Conservation (phyloP, 1,140 invertebrate genomes). For the Brachystomella parvula region DNA sequence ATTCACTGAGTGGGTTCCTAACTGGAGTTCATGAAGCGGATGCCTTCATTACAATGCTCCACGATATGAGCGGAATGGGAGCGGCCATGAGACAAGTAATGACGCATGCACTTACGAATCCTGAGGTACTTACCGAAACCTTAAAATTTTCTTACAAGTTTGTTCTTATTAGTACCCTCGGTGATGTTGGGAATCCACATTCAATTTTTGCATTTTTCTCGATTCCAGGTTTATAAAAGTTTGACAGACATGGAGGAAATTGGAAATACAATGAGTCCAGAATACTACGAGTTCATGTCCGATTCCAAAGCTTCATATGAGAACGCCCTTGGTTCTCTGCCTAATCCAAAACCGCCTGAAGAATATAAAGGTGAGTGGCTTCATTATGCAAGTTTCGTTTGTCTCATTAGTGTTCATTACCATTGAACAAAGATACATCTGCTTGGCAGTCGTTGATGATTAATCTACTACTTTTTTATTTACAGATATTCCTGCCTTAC, state of each 20-base stretch:
- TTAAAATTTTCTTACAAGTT: conserved; percentile 41
- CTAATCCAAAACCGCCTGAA: conserved; percentile 70
- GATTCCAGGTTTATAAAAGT: conserved; percentile 43
- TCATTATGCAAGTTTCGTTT: background rate
- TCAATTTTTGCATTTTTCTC: background rate
- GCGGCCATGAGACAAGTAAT: conserved; percentile 87
- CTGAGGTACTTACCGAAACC: conserved; percentile 55
- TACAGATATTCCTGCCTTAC: conserved; percentile 69
- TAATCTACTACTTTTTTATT: conserved; percentile 34
- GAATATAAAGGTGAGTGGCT: conserved; percentile 55
- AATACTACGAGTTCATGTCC: conserved; percentile 55
- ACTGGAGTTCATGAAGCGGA: conserved; percentile 70
- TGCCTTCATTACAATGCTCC: conserved; percentile 74
- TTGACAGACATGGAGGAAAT: conserved; percentile 40
- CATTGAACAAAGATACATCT: no score
- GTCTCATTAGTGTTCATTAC: background rate
- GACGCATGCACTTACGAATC: conserved; percentile 78
- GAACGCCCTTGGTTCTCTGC: conserved; percentile 65
- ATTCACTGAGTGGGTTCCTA: conserved; percentile 36
- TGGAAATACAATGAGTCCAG: conserved; percentile 45
- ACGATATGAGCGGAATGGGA: conserved; percentile 89
- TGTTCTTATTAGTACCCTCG: conserved; percentile 31
- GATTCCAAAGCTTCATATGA: conserved; percentile 68
- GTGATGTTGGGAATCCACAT: conserved; percentile 7
- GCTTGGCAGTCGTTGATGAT: conserved; percentile 2